Evolutionary conservation across 2,113 vertebrate species (phyloP), one percentile per base, ranked within the genome.

Genomic region (Tyrannus savana): DNA sequence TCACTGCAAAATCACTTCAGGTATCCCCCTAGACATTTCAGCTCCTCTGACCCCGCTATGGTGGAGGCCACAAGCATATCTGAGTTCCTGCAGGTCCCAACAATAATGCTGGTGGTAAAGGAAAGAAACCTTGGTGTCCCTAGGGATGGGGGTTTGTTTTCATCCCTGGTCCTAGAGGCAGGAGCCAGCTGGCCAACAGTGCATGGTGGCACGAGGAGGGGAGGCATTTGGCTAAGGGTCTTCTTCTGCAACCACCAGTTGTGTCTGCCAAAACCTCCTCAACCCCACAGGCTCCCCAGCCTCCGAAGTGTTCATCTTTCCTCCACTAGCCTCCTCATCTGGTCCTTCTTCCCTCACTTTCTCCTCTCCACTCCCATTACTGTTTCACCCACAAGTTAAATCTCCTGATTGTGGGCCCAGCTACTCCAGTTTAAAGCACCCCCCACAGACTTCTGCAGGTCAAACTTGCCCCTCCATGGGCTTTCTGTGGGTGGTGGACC

Each of bases 31-130:
- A 49, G n/a, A 14, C 25, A 49, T 66, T 90, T 73, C 49, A 72
- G 1, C 7, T 25, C 50, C 63, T 60, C 37, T 4, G 4, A 9
- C 24, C 4, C 3, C 7, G 0, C 41, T 60, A 4, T 22, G 24
- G 35, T 3, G 4, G 39, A 71, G 23, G 18, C 72, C 42, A 31
- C 4, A 3, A 28, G 4, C 4, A 0, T 68, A 44, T 76, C 31
- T 49, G 46, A 69, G 58, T 18, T 83, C 53, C 72, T 76, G 14
- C n/a, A 79, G 59, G 19, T 90, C 35, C 66, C 44, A 74, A 4
- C 25, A 56, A 12, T 1, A 11, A 58, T 41, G 22, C 37, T 83
- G 49, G 25, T 39, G 14, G 39, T 72, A 79, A 82, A 68, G 41
- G 28, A 73, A 2, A 5, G 24, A 56, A 90, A 23, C 10, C 13